Evolutionary conservation across 1,140 invertebrate species (phyloP).

Genomic region (Subanguina moxae): DNA sequence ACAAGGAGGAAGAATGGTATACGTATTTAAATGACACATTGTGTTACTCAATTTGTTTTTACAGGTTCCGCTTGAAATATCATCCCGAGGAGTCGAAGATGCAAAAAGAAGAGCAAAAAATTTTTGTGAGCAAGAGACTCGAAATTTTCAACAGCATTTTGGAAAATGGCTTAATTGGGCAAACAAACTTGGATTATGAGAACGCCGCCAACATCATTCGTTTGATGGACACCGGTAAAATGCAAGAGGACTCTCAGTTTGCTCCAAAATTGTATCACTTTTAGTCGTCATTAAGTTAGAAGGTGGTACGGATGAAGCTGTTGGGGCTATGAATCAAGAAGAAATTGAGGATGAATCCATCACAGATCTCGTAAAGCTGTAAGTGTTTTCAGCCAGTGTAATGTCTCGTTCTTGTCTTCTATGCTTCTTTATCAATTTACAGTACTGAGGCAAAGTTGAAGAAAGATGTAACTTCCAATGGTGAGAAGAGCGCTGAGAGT

Average conservation of each 20-base stretch:
- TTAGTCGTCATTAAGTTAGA: constrained; percentile 88
- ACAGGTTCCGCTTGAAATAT: constrained; percentile 97
- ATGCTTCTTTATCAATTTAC: not conserved
- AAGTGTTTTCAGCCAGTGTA: no score
- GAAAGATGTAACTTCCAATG: constrained; percentile 24
- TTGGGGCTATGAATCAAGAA: constrained; percentile 67
- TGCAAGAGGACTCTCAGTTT: no score
- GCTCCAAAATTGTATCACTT: constrained; percentile 20
- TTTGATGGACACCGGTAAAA: constrained; percentile 70
- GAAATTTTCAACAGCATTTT: constrained; percentile 83
- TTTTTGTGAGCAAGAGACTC: constrained; percentile 79
- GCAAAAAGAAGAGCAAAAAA: constrained; percentile 78
- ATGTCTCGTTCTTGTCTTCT: no score
- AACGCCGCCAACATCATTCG: constrained; percentile 80
- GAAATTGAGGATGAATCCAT: constrained; percentile 53
- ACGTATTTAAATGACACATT: constrained; percentile 53
- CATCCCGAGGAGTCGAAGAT: constrained; percentile 92
- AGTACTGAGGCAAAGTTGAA: not conserved
- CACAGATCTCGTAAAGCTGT: constrained; percentile 51
- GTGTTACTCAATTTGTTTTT: constrained; percentile 60
- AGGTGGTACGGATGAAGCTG: constrained; percentile 87
- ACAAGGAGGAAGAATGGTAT: constrained; percentile 99
- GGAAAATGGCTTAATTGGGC: constrained; percentile 70
- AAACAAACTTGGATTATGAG: constrained; percentile 78
- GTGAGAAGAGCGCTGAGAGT: not conserved